Conservation (phyloP, 2,888 invertebrate genomes). For the Elysia crispata region DNA sequence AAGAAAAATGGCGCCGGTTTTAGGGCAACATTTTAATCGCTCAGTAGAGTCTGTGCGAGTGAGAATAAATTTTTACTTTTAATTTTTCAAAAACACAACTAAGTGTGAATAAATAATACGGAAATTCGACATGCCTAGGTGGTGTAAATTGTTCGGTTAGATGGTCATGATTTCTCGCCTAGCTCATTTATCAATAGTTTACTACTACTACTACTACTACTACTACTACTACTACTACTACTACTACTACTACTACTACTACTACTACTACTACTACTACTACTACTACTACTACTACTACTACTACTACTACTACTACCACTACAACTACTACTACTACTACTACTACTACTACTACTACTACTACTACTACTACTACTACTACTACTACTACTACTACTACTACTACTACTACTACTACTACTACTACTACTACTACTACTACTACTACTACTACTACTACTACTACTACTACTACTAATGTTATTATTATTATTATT, state of each 20-base stretch:
- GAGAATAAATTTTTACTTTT: no score
- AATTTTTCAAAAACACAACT: not conserved
- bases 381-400: not conserved
- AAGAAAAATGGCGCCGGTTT: no score
- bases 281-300: slow-evolving; percentile 10
- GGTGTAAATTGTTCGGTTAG: no score
- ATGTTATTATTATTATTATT: no score
- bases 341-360: not conserved
- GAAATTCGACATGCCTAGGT: not conserved
- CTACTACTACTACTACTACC: not conserved
- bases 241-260: not conserved
- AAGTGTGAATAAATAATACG: not conserved
- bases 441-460: no score
- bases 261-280: not conserved
- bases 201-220: no score
- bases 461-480: no score
- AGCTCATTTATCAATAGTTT: no score
- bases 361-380: not conserved
- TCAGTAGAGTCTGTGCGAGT: no score
- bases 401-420: not conserved
- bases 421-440: not conserved
- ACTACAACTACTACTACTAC: slow-evolving; percentile 4
- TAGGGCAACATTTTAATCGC: no score
- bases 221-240: slow-evolving; percentile 1
- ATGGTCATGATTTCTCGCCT: no score